phyloP scores from a whole-genome alignment of 2,797 vertebrate genomes.

The Girardinus metallicus region DNA sequence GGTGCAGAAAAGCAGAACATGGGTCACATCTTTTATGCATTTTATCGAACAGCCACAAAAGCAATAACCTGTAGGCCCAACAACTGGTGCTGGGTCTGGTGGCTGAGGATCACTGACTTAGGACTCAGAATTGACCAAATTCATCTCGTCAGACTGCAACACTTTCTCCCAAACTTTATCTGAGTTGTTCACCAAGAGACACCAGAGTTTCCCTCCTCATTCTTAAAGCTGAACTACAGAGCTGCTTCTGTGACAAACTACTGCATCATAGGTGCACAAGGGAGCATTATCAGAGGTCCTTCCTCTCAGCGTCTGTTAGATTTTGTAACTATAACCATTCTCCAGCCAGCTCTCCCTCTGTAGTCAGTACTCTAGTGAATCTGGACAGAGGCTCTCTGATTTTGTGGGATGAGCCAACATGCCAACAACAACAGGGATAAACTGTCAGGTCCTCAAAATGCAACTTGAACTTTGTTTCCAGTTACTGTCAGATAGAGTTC shows the following conservation, averaged over 20 bases:
- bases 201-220: neutral
- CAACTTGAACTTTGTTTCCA: too few species aligned
- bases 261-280: neutral
- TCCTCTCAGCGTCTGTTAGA: neutral
- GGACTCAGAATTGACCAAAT: neutral
- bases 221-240: neutral
- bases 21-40: neutral
- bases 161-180: neutral
- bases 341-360: too few species aligned
- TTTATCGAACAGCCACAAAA: neutral
- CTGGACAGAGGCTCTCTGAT: too few species aligned
- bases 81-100: neutral
- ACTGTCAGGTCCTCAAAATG: too few species aligned
- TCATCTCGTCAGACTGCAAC: neutral
- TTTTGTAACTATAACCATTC: neutral
- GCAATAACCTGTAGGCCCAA: neutral
- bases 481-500: too few species aligned
- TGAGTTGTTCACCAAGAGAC: neutral
- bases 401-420: too few species aligned
- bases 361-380: too few species aligned
- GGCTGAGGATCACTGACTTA: neutral
- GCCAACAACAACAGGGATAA: too few species aligned
- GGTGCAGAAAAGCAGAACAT: neutral
- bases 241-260: neutral
- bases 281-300: neutral